phyloP scores from a whole-genome alignment of 2,888 invertebrate genomes.

The Netelia virgata region DNA sequence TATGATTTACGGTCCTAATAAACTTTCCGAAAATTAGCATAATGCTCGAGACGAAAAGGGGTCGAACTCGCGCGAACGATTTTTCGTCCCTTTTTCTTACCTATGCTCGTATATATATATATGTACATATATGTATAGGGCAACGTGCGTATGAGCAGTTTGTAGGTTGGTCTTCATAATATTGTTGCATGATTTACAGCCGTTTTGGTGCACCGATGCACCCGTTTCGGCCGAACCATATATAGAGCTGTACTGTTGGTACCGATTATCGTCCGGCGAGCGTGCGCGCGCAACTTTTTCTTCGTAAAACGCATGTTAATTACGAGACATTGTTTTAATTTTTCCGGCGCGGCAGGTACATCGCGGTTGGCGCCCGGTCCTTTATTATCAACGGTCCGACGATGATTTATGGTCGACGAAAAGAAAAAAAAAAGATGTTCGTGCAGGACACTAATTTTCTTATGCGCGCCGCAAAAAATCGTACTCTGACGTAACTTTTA shows the following conservation, averaged over 20 bases:
- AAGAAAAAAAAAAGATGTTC: neutral
- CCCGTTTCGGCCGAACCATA: slow-evolving; percentile 34
- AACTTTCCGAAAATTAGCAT: slow-evolving; percentile 80
- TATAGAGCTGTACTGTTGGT: slow-evolving; percentile 6
- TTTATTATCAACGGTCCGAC: slow-evolving; percentile 72
- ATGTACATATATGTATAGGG: neutral
- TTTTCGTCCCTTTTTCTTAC: slow-evolving; percentile 27
- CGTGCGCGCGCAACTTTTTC: slow-evolving; percentile 20
- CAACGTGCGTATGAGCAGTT: neutral
- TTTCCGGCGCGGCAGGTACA: slow-evolving; percentile 41
- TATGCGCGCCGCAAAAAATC: too few species aligned
- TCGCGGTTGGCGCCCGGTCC: slow-evolving; percentile 12
- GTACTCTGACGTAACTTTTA: neutral
- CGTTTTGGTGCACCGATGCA: slow-evolving; percentile 68
- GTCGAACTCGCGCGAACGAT: slow-evolving; percentile 49
- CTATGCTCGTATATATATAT: slow-evolving; percentile 28
- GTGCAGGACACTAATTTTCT: too few species aligned
- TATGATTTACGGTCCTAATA: slow-evolving; percentile 79
- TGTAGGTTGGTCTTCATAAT: slow-evolving; percentile 74
- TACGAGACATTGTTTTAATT: slow-evolving; percentile 78
- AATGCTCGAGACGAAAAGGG: slow-evolving; percentile 72
- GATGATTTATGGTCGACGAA: slow-evolving; percentile 73
- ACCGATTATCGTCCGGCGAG: slow-evolving; percentile 29
- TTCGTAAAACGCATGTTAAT: slow-evolving; percentile 75
- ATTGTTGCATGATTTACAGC: slow-evolving; percentile 79